These are phyloP conservation scores for Drosophila novamexicana DNA, from an alignment of 1,140 invertebrate genomes.

Conservation along the genomic window DNA sequence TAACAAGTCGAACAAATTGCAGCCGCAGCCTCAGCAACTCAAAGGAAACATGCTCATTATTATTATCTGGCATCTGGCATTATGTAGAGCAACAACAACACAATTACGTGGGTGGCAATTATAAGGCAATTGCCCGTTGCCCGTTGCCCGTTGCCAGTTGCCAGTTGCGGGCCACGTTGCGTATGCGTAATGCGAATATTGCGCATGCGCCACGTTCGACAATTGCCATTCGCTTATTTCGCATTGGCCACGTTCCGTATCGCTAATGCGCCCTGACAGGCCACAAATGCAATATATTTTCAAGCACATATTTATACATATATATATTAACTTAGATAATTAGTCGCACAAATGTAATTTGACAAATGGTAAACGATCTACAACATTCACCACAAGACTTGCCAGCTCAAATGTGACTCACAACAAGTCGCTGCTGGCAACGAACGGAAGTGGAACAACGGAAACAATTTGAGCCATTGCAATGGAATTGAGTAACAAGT, in stretches of 20 bases:
- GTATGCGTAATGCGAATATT: constrained; percentile 68
- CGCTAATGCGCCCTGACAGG: constrained; percentile 64
- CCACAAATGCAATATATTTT: constrained; percentile 31
- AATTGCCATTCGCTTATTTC: background rate
- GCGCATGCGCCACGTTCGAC: constrained; percentile 60
- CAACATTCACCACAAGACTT: constrained; percentile 6
- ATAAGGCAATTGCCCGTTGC: constrained; percentile 43
- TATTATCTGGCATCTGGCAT: constrained; percentile 67
- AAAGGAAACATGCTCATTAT: constrained; percentile 34
- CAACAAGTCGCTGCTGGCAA: background rate
- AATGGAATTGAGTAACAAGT: too few species aligned
- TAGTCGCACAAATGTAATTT: constrained; percentile 54
- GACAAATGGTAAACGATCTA: constrained; percentile 28
- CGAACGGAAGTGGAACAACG: background rate
- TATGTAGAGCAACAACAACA: constrained; percentile 43
- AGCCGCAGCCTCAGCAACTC: constrained; percentile 13
- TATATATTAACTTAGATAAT: constrained; percentile 44
- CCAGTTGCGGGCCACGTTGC: constrained; percentile 36
- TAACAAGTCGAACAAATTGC: constrained; percentile 71
- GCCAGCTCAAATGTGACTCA: constrained; percentile 4
- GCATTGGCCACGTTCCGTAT: constrained; percentile 38
- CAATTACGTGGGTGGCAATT: constrained; percentile 48
- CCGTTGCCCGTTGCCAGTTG: constrained; percentile 3
- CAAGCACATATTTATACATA: background rate
- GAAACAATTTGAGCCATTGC: too few species aligned